phyloP scores from a whole-genome alignment of 2,888 invertebrate genomes.

The Cylloceria caligata region DNA sequence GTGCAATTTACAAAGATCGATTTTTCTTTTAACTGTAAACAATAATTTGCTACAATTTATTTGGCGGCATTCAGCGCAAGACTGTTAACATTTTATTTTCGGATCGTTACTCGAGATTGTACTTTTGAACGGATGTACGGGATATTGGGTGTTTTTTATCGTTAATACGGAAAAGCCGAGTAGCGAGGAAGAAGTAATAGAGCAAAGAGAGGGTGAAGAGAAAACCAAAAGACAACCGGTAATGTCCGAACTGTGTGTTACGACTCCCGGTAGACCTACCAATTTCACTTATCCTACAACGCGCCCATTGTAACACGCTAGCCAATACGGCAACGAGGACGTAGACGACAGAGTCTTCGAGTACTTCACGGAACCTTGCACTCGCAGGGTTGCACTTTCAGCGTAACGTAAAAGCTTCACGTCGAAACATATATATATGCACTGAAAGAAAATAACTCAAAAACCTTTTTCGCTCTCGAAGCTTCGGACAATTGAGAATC shows the following conservation, averaged over 20 bases:
- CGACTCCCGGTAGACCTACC: slow-evolving; percentile 78
- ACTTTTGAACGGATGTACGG: not conserved
- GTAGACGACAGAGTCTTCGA: slow-evolving; percentile 48
- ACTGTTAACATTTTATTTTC: not conserved
- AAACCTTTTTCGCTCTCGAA: slow-evolving; percentile 36
- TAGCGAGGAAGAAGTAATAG: slow-evolving; percentile 16
- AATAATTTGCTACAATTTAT: not conserved
- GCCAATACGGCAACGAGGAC: slow-evolving; percentile 61
- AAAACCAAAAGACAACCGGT: slow-evolving; percentile 31
- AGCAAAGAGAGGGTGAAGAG: slow-evolving; percentile 5
- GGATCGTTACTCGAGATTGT: not conserved
- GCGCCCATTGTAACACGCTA: slow-evolving; percentile 33
- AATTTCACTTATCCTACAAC: slow-evolving; percentile 78
- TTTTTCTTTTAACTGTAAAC: not conserved
- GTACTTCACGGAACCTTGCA: slow-evolving; percentile 43
- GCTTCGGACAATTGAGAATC: slow-evolving; percentile 7
- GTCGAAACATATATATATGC: slow-evolving; percentile 25
- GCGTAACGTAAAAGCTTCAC: slow-evolving; percentile 57
- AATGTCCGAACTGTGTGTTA: slow-evolving; percentile 66
- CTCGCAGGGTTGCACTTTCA: slow-evolving; percentile 37
- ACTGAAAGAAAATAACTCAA: slow-evolving; percentile 52
- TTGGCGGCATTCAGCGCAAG: not conserved
- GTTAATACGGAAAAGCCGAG: slow-evolving; percentile 30
- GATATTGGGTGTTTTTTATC: slow-evolving; percentile 34
- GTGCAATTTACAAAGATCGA: not conserved